Evolutionary conservation across 2,113 vertebrate species (phyloP), one percentile per base, ranked within the genome.

Genomic region (Dasypus novemcinctus): DNA sequence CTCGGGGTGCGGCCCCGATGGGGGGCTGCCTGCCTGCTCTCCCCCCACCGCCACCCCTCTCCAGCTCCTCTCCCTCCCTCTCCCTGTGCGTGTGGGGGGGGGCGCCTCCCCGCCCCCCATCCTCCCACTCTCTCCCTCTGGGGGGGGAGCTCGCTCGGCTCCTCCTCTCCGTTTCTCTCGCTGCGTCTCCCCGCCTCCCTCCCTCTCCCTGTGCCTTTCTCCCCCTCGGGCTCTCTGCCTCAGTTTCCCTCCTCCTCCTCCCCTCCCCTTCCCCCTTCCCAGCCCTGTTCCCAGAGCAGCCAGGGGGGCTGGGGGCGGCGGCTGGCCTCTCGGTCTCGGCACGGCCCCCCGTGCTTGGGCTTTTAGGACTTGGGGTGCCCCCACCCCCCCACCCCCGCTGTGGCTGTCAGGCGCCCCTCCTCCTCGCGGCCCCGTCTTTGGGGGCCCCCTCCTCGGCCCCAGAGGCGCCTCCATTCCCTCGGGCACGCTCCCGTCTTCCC

Each of bases 251-350:
- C 54, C 23, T 7, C 49, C 46, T 46, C 17, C 36, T 43, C 33
- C 18, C 14, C 10, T 0, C 12, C 23, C 11, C 57, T 43, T 12
- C 17, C 49, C 33, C 21, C 18, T 17, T 0, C 18, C 27, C 66
- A 4, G 74, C 43, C n/a, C 54, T 9, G 5, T 4, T 17, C 7
- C 38, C 83, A 63, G 46, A 89, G 64, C 4, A 57, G 54, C 72
- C 72, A 57, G 38, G 20, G 36, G 46, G 7, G 21, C 91, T 86
- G 43, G 31, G 18, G 11, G 7, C 46, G 25, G 57, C 41, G 41
- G 49, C 75, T 82, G 18, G 54, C 66, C 84, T 41, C 72, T 7
- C 3, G 71, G 15, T 49, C 49, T 82, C 57, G 49, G 43, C 25
- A 31, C 2, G 29, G 25, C 0, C 27, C 4, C 61, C 38, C 10